phyloP scores from a whole-genome alignment of 1,140 invertebrate species.

The Drosophila pruinosa region DNA sequence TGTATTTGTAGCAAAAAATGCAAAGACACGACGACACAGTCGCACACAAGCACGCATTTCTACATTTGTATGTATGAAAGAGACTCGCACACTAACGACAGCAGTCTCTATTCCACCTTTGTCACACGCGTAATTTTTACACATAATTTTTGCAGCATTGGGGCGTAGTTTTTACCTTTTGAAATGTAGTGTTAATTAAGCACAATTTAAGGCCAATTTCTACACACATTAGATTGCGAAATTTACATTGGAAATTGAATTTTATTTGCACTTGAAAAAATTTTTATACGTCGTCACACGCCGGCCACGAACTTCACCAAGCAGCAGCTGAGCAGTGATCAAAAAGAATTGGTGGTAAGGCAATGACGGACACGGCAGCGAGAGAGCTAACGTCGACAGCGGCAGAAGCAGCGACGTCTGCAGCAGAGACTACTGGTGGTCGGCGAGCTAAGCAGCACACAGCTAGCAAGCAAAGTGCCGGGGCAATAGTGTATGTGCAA shows the following conservation, averaged over 20 bases:
- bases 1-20: slow-evolving; percentile 73
- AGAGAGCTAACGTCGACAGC: slow-evolving; percentile 27
- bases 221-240: not conserved
- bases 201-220: not conserved
- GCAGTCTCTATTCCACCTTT: slow-evolving; percentile 53
- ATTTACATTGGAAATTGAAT: slow-evolving; percentile 25
- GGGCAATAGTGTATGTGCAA: slow-evolving; percentile 50
- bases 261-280: slow-evolving; percentile 45
- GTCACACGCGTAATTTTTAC: slow-evolving; percentile 64
- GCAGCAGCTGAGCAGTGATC: slow-evolving; percentile 50
- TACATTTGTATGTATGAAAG: slow-evolving; percentile 5
- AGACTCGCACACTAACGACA: slow-evolving; percentile 11
- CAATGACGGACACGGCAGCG: slow-evolving; percentile 6
- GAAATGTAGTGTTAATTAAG: slow-evolving; percentile 14
- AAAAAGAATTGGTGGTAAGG: slow-evolving; percentile 19
- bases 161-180: slow-evolving; percentile 26
- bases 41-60: slow-evolving; percentile 25
- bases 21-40: slow-evolving; percentile 71
- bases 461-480: slow-evolving; percentile 2
- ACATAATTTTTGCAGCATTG: slow-evolving; percentile 40
- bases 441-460: slow-evolving; percentile 15
- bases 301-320: slow-evolving; percentile 67
- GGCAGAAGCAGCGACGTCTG: slow-evolving; percentile 2
- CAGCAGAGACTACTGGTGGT: not conserved
- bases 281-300: slow-evolving; percentile 59